Evolutionary conservation across 53 echinoderm and acorn worm genomes (phyloP).

Genomic region (Echinometra lucunter): DNA sequence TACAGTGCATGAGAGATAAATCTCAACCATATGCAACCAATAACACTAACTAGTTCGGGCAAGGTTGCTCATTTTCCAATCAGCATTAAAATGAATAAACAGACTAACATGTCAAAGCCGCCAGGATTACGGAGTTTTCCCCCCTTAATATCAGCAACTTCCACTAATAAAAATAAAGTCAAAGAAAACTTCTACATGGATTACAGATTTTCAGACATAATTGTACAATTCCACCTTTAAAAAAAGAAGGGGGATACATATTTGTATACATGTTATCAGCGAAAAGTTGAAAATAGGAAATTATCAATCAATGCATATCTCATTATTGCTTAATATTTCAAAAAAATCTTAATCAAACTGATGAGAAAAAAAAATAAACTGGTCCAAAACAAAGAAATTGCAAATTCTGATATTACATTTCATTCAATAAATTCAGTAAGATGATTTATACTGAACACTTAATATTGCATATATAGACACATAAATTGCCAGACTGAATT

Average conservation of each 20-base stretch:
- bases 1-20: neutral
- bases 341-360: neutral
- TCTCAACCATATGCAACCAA: conserved; percentile 8
- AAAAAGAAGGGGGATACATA: neutral
- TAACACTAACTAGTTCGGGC: neutral
- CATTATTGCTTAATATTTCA: neutral
- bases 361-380: neutral
- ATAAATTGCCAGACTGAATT: too few species aligned
- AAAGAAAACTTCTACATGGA: neutral
- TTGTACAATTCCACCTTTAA: neutral
- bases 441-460: too few species aligned
- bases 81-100: neutral
- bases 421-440: neutral
- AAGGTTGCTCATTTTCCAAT: conserved; percentile 40
- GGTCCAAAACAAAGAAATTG: neutral
- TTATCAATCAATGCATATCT: too few species aligned
- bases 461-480: too few species aligned
- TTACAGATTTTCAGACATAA: neutral
- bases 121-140: neutral
- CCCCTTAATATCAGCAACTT: neutral
- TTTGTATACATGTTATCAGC: too few species aligned
- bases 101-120: neutral
- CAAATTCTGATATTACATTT: neutral
- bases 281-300: too few species aligned
- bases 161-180: neutral